phyloP scores from a whole-genome alignment of 2,797 vertebrate genomes.

The Mormyrus proboscirostris region DNA sequence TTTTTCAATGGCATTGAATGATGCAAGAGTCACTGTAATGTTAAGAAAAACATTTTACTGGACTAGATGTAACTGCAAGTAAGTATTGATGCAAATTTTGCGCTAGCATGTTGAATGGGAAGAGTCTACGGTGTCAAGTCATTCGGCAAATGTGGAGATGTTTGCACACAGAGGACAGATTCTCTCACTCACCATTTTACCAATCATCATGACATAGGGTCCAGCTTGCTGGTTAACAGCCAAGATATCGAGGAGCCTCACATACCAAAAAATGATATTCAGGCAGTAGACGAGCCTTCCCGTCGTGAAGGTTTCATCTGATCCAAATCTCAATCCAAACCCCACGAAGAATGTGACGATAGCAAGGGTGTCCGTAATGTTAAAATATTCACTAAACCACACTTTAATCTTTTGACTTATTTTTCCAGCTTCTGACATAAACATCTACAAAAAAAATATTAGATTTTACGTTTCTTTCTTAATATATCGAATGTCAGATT shows the following conservation, averaged over 20 bases:
- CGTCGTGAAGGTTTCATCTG: constrained; percentile 62
- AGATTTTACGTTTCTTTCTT: neutral
- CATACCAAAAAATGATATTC: constrained; percentile 99
- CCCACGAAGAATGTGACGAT: constrained; percentile 90
- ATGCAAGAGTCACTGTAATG: neutral
- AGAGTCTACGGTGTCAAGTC: neutral
- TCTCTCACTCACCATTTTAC: constrained; percentile 87
- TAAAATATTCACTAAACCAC: constrained; percentile 96
- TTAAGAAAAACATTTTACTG: neutral
- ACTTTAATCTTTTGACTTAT: constrained; percentile 96
- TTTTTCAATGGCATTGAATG: neutral
- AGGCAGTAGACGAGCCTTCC: constrained; percentile 92
- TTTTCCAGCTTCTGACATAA: constrained; percentile 98
- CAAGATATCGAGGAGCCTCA: constrained; percentile 90
- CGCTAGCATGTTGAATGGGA: neutral
- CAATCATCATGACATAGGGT: constrained; percentile 98
- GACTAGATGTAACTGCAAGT: neutral
- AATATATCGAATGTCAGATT: neutral
- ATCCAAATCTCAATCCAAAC: constrained; percentile 82
- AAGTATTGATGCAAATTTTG: neutral
- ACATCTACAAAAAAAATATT: constrained; percentile 67
- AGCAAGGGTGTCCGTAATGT: constrained; percentile 89
- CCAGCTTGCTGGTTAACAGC: constrained; percentile 97
- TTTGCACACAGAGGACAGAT: neutral
- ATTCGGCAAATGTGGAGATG: neutral